Evolutionary conservation across 2,797 vertebrate genomes (phyloP).

Genomic region (Coilia nasus): DNA sequence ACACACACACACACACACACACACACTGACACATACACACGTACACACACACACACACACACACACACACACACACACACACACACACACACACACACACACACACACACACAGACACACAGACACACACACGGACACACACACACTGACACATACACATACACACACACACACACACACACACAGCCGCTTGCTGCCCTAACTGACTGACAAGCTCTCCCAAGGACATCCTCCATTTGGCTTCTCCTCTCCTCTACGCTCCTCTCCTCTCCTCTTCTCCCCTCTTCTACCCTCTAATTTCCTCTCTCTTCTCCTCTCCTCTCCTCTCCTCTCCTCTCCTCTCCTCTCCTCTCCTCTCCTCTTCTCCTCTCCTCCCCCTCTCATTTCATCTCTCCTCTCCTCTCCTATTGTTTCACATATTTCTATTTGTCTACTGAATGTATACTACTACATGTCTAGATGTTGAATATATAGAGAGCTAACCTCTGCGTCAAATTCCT

Average conservation of each 20-base stretch:
- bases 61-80: slow-evolving; percentile 26
- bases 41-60: not conserved
- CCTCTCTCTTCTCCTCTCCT: not conserved
- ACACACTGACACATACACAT: not conserved
- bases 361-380: not conserved
- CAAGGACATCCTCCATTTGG: slow-evolving; percentile 31
- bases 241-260: not conserved
- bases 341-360: not conserved
- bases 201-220: slow-evolving; percentile 4
- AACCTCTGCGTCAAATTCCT: too few species aligned
- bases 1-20: too few species aligned
- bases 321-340: not conserved
- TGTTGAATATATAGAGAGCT: too few species aligned
- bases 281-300: not conserved
- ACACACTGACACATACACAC: too few species aligned
- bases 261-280: not conserved
- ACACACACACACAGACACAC: not conserved
- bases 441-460: too few species aligned
- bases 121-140: not conserved
- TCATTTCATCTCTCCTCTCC: slow-evolving; percentile 35
- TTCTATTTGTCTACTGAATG: too few species aligned
- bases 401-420: not conserved
- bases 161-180: not conserved
- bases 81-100: slow-evolving; percentile 27
- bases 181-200: not conserved